phyloP scores from a whole-genome alignment of 2,797 vertebrate genomes.

The Amniataba percoides region DNA sequence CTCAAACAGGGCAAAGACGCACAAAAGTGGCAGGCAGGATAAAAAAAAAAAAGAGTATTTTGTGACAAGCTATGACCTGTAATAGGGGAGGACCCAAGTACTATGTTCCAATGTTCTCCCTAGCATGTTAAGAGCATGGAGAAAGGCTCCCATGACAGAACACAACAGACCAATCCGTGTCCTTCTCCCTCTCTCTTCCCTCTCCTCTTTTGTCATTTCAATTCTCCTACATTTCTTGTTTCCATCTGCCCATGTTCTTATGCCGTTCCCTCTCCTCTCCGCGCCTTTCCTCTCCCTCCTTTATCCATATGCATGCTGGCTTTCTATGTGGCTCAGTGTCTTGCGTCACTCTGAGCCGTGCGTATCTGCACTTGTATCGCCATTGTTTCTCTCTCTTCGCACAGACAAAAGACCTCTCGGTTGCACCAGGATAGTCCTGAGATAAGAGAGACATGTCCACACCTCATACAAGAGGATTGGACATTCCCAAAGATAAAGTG shows the following conservation, averaged over 20 bases:
- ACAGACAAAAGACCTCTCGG: constrained; percentile 48
- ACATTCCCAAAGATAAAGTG: constrained; percentile 52
- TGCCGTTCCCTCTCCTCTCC: neutral
- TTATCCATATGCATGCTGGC: neutral
- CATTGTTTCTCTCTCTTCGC: constrained; percentile 40
- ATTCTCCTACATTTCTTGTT: neutral
- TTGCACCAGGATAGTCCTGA: constrained; percentile 39
- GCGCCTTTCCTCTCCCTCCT: neutral
- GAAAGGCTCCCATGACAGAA: neutral
- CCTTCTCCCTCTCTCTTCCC: neutral
- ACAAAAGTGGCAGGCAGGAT: neutral
- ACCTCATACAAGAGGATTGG: constrained; percentile 40
- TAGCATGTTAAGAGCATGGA: neutral
- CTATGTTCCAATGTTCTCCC: neutral
- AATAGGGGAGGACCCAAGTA: neutral
- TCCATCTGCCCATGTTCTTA: neutral
- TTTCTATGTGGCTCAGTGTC: constrained; percentile 3
- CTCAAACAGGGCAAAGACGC: neutral
- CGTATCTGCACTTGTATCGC: constrained; percentile 40
- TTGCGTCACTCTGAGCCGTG: constrained; percentile 11
- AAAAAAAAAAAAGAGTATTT: neutral
- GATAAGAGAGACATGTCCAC: constrained; percentile 52
- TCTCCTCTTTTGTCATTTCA: neutral
- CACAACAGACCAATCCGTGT: neutral
- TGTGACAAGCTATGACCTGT: constrained; percentile 14